These are phyloP conservation scores for Anoplopoma fimbria DNA, from an alignment of 2,113 vertebrate species.

Conservation along the genomic window DNA sequence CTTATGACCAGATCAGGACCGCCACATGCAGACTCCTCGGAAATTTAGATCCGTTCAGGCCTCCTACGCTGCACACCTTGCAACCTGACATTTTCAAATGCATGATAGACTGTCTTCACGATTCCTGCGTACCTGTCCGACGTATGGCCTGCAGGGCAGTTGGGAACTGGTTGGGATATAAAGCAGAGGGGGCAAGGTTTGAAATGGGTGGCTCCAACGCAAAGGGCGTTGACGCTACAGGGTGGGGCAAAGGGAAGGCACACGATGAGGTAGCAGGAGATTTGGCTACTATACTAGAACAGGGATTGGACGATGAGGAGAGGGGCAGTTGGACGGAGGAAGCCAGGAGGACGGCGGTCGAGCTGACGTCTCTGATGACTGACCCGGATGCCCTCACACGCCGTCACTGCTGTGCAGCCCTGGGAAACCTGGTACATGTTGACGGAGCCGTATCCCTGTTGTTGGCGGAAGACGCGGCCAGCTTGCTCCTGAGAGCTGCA, in stretches of 20 bases:
- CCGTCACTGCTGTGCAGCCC: constrained; percentile 75
- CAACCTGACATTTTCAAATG: constrained; percentile 68
- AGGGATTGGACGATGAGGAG: constrained; percentile 20
- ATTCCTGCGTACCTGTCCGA: constrained; percentile 72
- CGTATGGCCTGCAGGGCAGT: constrained; percentile 75
- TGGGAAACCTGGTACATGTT: constrained; percentile 74
- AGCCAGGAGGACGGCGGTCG: constrained; percentile 59
- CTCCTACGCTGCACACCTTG: background rate
- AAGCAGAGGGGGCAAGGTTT: constrained; percentile 42
- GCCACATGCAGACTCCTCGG: constrained; percentile 88
- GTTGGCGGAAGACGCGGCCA: constrained; percentile 59
- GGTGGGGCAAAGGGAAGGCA: constrained; percentile 19
- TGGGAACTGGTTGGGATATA: constrained; percentile 79
- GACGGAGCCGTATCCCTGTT: constrained; percentile 56
- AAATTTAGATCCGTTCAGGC: constrained; percentile 72
- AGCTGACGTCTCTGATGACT: constrained; percentile 64
- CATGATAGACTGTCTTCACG: constrained; percentile 70
- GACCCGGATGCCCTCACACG: constrained; percentile 80
- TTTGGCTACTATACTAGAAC: background rate
- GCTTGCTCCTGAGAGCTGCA: constrained; percentile 72
- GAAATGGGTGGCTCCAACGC: constrained; percentile 1
- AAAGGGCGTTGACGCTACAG: constrained; percentile 12
- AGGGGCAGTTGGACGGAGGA: constrained; percentile 70
- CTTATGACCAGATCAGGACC: constrained; percentile 81
- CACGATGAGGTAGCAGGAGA: constrained; percentile 8